phyloP scores from a whole-genome alignment of 2,888 invertebrate species.

The Onchidella celtica region DNA sequence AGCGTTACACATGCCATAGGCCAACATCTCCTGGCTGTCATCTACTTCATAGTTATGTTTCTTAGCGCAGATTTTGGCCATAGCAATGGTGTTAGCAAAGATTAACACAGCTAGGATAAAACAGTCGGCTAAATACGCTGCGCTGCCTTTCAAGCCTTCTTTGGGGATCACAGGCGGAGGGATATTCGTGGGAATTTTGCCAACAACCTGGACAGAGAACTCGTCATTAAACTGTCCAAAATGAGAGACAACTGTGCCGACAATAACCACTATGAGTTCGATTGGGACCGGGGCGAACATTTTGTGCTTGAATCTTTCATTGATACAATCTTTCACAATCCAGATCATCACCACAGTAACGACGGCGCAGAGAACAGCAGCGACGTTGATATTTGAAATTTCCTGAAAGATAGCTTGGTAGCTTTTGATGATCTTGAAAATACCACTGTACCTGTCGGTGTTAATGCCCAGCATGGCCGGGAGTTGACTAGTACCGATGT shows the following conservation, averaged over 20 bases:
- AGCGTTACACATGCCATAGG: conserved; percentile 79
- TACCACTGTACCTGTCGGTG: conserved; percentile 65
- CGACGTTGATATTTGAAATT: conserved; percentile 65
- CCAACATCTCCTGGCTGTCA: conserved; percentile 80
- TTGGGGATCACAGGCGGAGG: conserved; percentile 71
- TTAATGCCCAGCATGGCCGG: conserved; percentile 74
- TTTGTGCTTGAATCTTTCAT: conserved; percentile 74
- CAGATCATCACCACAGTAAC: conserved; percentile 67
- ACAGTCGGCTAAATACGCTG: conserved; percentile 69
- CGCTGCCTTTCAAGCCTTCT: conserved; percentile 58
- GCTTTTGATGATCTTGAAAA: conserved; percentile 72
- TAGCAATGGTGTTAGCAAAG: conserved; percentile 77
- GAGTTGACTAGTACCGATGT: conserved; percentile 77
- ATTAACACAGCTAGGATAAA: conserved; percentile 75
- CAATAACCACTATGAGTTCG: conserved; percentile 76
- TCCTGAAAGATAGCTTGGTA: conserved; percentile 69
- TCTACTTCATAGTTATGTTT: conserved; percentile 77
- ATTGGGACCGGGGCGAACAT: conserved; percentile 78
- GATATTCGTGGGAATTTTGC: conserved; percentile 70
- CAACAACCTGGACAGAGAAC: conserved; percentile 66
- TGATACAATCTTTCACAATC: conserved; percentile 74
- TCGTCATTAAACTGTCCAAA: conserved; percentile 60
- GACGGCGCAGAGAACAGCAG: conserved; percentile 67
- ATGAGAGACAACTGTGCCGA: conserved; percentile 71
- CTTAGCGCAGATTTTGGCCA: conserved; percentile 80